phyloP scores from a whole-genome alignment of 1,140 invertebrate genomes.

The Whitmania pigra region DNA sequence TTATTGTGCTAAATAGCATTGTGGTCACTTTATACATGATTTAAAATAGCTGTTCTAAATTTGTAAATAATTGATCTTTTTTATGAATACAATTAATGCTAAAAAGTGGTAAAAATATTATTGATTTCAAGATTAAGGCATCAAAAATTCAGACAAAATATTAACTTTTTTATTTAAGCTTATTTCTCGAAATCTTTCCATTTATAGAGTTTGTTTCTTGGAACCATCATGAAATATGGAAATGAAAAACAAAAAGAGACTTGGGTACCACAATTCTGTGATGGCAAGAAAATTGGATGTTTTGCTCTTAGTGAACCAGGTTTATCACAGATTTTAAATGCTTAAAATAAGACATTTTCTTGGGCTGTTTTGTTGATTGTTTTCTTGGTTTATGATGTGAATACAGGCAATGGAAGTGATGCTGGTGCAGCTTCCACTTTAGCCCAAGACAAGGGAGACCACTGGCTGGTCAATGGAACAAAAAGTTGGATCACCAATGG shows the following conservation, averaged over 20 bases:
- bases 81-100: too few species aligned
- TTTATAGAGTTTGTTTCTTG: slow-evolving; percentile 55
- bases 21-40: too few species aligned
- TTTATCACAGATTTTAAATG: slow-evolving; percentile 30
- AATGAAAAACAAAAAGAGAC: slow-evolving; percentile 67
- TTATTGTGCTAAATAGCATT: too few species aligned
- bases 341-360: too few species aligned
- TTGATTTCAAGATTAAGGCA: too few species aligned
- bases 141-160: too few species aligned
- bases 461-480: slow-evolving; percentile 73
- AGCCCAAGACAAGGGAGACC: slow-evolving; percentile 54
- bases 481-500: slow-evolving; percentile 79
- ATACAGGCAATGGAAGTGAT: slow-evolving; percentile 60
- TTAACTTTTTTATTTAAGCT: too few species aligned
- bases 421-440: slow-evolving; percentile 80
- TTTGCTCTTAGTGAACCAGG: slow-evolving; percentile 70
- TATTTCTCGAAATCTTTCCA: too few species aligned
- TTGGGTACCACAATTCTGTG: slow-evolving; percentile 63
- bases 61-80: too few species aligned
- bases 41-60: too few species aligned
- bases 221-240: slow-evolving; percentile 66
- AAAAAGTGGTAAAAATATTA: too few species aligned
- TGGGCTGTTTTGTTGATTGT: slow-evolving; percentile 15
- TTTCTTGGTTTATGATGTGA: slow-evolving; percentile 2
- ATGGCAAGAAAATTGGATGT: slow-evolving; percentile 56